Evolutionary conservation across 2,113 vertebrate species (phyloP), one percentile per base, ranked within the genome.

Genomic region (Nanorana parkeri): DNA sequence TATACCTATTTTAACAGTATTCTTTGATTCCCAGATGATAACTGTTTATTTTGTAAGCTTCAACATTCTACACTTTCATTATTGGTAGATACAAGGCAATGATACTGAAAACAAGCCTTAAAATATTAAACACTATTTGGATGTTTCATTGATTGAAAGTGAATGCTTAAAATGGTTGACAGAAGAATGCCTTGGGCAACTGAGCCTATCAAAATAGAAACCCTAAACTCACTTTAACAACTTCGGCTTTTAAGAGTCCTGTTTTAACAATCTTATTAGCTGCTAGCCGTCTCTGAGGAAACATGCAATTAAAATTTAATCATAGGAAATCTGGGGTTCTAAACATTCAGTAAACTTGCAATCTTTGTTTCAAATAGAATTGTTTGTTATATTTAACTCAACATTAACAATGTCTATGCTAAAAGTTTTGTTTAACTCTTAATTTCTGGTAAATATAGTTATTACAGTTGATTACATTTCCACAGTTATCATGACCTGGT

Each of bases 251-350:
- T 93, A 93, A 91, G 94, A 93, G 89, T 90, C 89, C 88, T 90
- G 83, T 94, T 93, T 93, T 91, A 90, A 86, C 73, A 84, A 92
- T 87, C 90, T 89, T 93, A 92, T 94, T 94, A 93, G 85, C 88
- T 92, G 58, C 87, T 91, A 94, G 90, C 86, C 88, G 90, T 94
- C 93, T 92, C 92, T 10, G 88, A 91, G 93, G 92, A 94, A 87
- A 92, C 91, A 94, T 93, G 91, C 91, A 92, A 91, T 92, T 93
- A 93, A 93, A 92, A 94, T 89, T 90, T 92, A 92, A 92, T 93
- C 92, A 92, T 93, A 92, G 87, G 91, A 92, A 94, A 92, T 87
- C 88, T 84, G 85, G 85, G 86, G 87, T 92, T 92, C 90, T 91
- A 93, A 90, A 92, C 87, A 93, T 93, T 93, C 92, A 92, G 90